phyloP scores from a whole-genome alignment of 2,888 invertebrate species.

The Flexamia atlantica region DNA sequence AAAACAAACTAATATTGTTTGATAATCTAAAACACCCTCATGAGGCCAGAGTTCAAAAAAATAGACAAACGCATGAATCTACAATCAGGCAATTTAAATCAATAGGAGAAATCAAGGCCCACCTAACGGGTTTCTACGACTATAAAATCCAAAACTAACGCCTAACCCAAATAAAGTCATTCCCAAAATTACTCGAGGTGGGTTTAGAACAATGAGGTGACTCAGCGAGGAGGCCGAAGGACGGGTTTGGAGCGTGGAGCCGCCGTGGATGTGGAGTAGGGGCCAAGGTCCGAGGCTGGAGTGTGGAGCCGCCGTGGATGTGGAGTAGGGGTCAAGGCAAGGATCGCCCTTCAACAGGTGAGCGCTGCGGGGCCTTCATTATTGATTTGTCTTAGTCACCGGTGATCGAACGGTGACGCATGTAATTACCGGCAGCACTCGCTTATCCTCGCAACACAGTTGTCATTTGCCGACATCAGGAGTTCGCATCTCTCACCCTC shows the following conservation, averaged over 20 bases:
- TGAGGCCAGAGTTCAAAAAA: too few species aligned
- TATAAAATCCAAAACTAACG: not conserved
- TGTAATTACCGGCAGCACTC: not conserved
- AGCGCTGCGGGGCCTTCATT: conserved; percentile 35
- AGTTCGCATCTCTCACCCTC: not conserved
- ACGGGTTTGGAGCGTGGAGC: not conserved
- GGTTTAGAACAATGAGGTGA: conserved; percentile 13
- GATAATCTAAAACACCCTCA: too few species aligned
- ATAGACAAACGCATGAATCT: too few species aligned
- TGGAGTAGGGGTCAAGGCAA: conserved; percentile 12
- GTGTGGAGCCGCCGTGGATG: not conserved
- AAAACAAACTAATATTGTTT: too few species aligned
- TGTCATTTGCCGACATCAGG: conserved; percentile 4
- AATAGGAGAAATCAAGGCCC: too few species aligned
- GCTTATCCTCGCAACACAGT: conserved; percentile 10
- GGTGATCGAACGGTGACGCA: conserved; percentile 26
- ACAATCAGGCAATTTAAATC: too few species aligned
- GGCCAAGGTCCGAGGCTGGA: not conserved
- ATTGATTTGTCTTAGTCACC: conserved; percentile 53
- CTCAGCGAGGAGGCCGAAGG: not conserved
- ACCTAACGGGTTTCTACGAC: too few species aligned
- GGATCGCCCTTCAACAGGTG: conserved; percentile 27
- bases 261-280: not conserved
- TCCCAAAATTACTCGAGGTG: conserved; percentile 5
- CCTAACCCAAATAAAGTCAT: conserved; percentile 13